phyloP scores from a whole-genome alignment of 1,140 invertebrate species.

The Platyscapa corneri region DNA sequence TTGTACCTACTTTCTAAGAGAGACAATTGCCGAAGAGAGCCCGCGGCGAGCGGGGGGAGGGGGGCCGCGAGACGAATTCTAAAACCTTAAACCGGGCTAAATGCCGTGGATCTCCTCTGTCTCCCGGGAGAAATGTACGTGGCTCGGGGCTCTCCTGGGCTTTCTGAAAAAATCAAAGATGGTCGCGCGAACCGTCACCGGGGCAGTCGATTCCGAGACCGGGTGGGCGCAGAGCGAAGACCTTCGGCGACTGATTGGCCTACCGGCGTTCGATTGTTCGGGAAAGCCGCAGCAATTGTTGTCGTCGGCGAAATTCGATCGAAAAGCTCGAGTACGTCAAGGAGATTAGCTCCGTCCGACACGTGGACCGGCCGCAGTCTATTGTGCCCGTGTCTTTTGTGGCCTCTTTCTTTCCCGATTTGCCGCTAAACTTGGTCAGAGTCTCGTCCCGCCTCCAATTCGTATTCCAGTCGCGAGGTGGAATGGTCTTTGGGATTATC shows the following conservation, averaged over 20 bases:
- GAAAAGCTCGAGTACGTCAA: not conserved
- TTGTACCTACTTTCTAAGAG: conserved; percentile 69
- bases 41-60: conserved; percentile 51
- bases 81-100: conserved; percentile 66
- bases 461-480: no score
- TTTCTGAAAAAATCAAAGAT: conserved; percentile 27
- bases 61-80: conserved; percentile 57
- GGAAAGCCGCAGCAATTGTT: no score
- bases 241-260: not conserved
- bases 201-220: not conserved
- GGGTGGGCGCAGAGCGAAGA: no score
- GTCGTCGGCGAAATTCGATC: not conserved
- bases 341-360: no score
- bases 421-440: no score
- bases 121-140: conserved; percentile 34
- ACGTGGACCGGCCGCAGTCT: no score
- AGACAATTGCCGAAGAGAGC: conserved; percentile 58
- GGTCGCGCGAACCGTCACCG: not conserved
- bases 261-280: no score
- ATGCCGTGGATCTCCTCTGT: conserved; percentile 55
- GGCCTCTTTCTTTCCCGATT: no score
- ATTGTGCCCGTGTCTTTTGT: no score
- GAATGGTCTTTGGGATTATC: not conserved
- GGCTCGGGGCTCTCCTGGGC: not conserved
- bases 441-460: no score